Evolutionary conservation across 2,113 vertebrate genomes (phyloP).

Genomic region (Hepsetus odoe): DNA sequence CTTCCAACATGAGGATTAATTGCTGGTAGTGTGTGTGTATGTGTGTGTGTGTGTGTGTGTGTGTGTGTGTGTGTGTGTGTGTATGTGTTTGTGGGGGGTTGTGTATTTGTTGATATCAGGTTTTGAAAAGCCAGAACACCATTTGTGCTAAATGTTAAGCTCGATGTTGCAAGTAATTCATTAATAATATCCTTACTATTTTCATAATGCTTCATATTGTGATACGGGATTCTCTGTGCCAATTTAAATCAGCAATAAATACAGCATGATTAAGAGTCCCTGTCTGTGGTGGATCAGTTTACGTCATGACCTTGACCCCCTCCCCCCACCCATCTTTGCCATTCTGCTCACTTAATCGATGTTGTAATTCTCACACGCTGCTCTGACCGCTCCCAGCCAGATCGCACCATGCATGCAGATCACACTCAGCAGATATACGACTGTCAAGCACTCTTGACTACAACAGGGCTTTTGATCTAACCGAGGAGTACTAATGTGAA

Average conservation of each 20-base stretch:
- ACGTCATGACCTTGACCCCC: slow-evolving; percentile 52
- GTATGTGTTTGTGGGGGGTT: background rate
- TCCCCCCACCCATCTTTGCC: slow-evolving; percentile 28
- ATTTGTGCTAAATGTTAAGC: background rate
- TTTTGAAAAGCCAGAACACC: background rate
- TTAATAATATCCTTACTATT: slow-evolving; percentile 26
- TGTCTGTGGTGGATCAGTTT: slow-evolving; percentile 41
- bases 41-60: background rate
- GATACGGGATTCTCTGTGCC: slow-evolving; percentile 12
- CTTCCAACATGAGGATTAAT: slow-evolving; percentile 15
- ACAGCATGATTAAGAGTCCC: slow-evolving; percentile 48
- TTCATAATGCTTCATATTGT: background rate
- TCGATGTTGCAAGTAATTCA: slow-evolving; percentile 12
- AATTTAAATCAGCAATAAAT: slow-evolving; percentile 33
- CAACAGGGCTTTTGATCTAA: slow-evolving; percentile 26
- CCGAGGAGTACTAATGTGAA: slow-evolving; percentile 38
- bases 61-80: background rate
- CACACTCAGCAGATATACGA: slow-evolving; percentile 48
- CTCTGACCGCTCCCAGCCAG: slow-evolving; percentile 35
- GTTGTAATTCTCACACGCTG: slow-evolving; percentile 48
- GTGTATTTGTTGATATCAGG: too few relatives aligned
- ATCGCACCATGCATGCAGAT: slow-evolving; percentile 39
- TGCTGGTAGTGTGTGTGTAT: background rate
- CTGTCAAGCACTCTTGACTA: slow-evolving; percentile 40
- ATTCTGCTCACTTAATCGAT: slow-evolving; percentile 56